phyloP scores from a whole-genome alignment of 1,140 invertebrate species.

The Pseudoatta argentina region DNA sequence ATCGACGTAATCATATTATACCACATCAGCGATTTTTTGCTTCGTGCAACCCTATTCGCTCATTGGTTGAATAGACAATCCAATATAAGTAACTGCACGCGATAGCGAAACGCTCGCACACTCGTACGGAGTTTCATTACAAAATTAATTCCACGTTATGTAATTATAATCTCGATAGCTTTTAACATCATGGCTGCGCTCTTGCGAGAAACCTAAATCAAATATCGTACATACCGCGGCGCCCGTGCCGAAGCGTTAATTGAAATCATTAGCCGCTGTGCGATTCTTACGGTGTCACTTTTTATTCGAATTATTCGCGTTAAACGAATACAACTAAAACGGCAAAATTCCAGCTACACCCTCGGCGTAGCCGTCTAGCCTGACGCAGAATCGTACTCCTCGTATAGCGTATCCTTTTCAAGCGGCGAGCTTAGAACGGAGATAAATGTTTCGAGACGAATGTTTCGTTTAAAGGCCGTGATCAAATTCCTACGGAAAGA shows the following conservation, averaged over 20 bases:
- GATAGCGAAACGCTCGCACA: background rate
- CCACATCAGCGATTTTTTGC: constrained; percentile 24
- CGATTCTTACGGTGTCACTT: background rate
- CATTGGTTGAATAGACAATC: constrained; percentile 18
- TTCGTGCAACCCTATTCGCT: constrained; percentile 19
- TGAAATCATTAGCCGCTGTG: constrained; percentile 41
- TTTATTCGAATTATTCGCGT: background rate
- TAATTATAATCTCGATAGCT: constrained; percentile 56
- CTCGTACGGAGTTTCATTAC: constrained; percentile 17
- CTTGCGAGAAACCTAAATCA: constrained; percentile 42
- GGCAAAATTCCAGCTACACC: background rate
- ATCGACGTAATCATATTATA: constrained; percentile 20
- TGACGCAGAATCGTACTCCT: constrained; percentile 2
- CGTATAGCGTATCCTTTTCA: constrained; percentile 15
- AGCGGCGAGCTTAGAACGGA: constrained; percentile 41
- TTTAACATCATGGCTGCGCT: constrained; percentile 35
- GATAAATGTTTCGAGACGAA: constrained; percentile 71
- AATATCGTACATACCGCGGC: constrained; percentile 26
- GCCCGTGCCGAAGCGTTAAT: constrained; percentile 34
- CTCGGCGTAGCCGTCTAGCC: background rate
- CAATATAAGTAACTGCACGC: constrained; percentile 38
- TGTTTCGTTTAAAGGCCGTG: constrained; percentile 71
- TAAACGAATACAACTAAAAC: background rate
- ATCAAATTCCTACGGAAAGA: constrained; percentile 69
- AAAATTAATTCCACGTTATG: constrained; percentile 47